phyloP scores from a whole-genome alignment of 1,140 invertebrate species.

The Belonocnema kinseyi region DNA sequence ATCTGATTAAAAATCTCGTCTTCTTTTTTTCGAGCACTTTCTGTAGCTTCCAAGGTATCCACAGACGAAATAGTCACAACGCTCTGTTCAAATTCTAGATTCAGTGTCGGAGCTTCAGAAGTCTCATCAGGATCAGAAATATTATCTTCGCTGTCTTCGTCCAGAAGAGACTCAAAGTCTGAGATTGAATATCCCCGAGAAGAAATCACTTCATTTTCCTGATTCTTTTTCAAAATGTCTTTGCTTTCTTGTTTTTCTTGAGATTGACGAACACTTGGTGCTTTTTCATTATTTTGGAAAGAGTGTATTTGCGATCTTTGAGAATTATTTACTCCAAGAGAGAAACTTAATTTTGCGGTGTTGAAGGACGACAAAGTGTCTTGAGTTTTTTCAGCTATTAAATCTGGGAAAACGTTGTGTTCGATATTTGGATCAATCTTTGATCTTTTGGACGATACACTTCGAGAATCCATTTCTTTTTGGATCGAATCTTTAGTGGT shows the following conservation, averaged over 20 bases:
- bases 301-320: background rate
- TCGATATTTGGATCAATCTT: background rate
- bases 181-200: conserved; percentile 30
- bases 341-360: background rate
- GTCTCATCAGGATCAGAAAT: conserved; percentile 32
- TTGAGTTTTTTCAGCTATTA: background rate
- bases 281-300: background rate
- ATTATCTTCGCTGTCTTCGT: background rate
- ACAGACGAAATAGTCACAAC: conserved; percentile 7
- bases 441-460: background rate
- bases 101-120: background rate
- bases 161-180: background rate
- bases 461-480: background rate
- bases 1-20: conserved; percentile 35
- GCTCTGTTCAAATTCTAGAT: background rate
- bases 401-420: background rate
- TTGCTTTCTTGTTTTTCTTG: background rate
- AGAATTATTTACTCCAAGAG: background rate
- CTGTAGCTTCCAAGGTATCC: background rate
- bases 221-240: background rate
- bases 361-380: background rate
- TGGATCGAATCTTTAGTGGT: background rate
- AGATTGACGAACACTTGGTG: background rate
- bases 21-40: conserved; percentile 27
- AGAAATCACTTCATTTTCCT: background rate